phyloP scores from a whole-genome alignment of 2,113 vertebrate species.

The Ornithorhynchus anatinus region DNA sequence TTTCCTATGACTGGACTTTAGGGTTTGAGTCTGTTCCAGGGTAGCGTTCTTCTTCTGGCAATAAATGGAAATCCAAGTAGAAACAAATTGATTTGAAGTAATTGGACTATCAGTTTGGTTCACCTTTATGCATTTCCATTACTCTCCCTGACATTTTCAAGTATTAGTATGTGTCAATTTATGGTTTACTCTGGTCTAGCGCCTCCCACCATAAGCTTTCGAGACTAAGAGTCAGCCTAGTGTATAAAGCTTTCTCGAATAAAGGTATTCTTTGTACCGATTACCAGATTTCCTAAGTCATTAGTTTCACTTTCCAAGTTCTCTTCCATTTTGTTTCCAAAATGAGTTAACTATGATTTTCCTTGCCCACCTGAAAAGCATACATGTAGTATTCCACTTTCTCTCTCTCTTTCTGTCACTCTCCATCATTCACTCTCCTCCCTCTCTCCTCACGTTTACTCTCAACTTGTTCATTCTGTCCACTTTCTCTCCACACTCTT shows the following conservation, averaged over 20 bases:
- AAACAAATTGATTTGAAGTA: neutral
- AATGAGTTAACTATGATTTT: too few relatives aligned
- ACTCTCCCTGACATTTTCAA: slow-evolving; percentile 11
- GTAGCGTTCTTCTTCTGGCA: neutral
- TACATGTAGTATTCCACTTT: too few relatives aligned
- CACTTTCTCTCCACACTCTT: too few relatives aligned
- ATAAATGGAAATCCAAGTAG: neutral
- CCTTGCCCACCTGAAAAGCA: too few relatives aligned
- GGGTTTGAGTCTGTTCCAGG: neutral
- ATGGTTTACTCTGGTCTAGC: neutral
- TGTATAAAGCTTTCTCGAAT: neutral
- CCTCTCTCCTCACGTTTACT: too few relatives aligned
- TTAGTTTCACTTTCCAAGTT: neutral
- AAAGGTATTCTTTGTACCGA: too few relatives aligned
- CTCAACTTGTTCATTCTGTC: too few relatives aligned
- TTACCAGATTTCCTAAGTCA: neutral
- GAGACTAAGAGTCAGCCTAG: neutral
- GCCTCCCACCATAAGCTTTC: neutral
- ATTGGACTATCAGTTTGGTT: neutral
- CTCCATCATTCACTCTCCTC: too few relatives aligned
- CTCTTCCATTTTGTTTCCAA: neutral
- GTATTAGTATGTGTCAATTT: slow-evolving; percentile 1
- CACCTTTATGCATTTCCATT: neutral
- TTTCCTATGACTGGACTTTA: neutral
- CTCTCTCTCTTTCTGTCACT: too few relatives aligned